phyloP scores from a whole-genome alignment of 2,888 invertebrate species.

The Clunio marinus region DNA sequence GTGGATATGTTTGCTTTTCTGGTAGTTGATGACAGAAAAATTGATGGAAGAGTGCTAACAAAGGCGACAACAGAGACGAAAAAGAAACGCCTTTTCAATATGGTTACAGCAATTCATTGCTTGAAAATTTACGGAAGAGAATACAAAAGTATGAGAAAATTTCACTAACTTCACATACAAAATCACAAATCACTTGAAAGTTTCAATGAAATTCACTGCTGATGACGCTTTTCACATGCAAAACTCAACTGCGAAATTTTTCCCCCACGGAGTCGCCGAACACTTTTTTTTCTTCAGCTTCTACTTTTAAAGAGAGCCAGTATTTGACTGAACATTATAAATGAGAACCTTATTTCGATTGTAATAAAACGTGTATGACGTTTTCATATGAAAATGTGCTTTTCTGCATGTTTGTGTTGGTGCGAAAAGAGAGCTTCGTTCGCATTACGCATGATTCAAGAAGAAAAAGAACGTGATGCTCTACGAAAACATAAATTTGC shows the following conservation, averaged over 20 bases:
- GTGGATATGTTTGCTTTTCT: background rate
- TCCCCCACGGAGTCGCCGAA: background rate
- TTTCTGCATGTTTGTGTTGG: constrained; percentile 17
- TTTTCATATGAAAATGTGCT: constrained; percentile 34
- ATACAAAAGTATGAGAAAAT: no score
- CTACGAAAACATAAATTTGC: background rate
- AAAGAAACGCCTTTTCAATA: background rate
- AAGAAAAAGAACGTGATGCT: background rate
- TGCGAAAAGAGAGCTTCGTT: constrained; percentile 2
- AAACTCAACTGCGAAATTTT: background rate
- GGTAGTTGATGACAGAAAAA: background rate
- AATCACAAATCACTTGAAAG: background rate
- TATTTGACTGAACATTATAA: constrained; percentile 30
- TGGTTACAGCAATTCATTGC: background rate
- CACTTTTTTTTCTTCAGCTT: constrained; percentile 14
- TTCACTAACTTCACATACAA: background rate
- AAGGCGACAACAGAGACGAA: background rate
- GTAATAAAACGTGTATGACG: constrained; percentile 22
- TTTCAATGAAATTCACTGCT: background rate
- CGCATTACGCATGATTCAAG: constrained; percentile 29
- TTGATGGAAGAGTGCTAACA: background rate
- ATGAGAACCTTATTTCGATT: constrained; percentile 3
- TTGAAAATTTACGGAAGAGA: no score
- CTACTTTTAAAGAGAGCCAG: constrained; percentile 28
- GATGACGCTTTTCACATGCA: background rate